A percentile compares a stretch with the other conserved stretches of the same genome.
Evolutionary conservation across 2,888 invertebrate species (phyloP).

Genomic region (Lepidochitona cinerea): DNA sequence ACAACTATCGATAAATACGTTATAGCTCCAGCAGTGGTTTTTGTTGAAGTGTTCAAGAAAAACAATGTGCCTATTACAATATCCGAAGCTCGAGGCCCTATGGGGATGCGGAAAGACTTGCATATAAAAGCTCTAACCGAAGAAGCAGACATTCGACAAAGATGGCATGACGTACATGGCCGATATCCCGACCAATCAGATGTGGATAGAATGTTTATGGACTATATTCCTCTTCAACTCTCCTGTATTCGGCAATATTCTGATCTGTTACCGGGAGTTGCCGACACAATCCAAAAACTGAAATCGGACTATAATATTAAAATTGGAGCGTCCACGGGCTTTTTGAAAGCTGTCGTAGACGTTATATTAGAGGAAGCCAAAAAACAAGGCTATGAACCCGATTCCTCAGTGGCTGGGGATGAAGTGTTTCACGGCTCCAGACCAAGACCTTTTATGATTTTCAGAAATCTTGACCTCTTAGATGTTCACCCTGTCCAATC

Average conservation of each 20-base stretch:
- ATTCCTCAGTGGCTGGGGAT: slow-evolving; percentile 67
- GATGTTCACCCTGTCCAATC: slow-evolving; percentile 66
- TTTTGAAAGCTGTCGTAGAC: slow-evolving; percentile 64
- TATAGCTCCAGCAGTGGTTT: slow-evolving; percentile 67
- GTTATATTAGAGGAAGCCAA: slow-evolving; percentile 58
- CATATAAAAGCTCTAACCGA: slow-evolving; percentile 65
- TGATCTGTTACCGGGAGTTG: slow-evolving; percentile 59
- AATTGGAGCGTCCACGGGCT: slow-evolving; percentile 67
- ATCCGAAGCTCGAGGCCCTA: slow-evolving; percentile 68
- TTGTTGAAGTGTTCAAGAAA: slow-evolving; percentile 61
- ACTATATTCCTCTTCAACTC: slow-evolving; percentile 68
- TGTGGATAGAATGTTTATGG: slow-evolving; percentile 66
- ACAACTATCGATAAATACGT: slow-evolving; percentile 71
- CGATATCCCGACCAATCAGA: slow-evolving; percentile 58
- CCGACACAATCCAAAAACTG: slow-evolving; percentile 50
- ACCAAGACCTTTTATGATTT: slow-evolving; percentile 71
- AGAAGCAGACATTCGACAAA: slow-evolving; percentile 49
- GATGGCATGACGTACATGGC: slow-evolving; percentile 63
- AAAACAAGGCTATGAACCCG: slow-evolving; percentile 67
- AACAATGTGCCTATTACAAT: slow-evolving; percentile 58
- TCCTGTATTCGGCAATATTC: slow-evolving; percentile 53
- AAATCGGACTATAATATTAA: slow-evolving; percentile 54
- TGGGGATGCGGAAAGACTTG: slow-evolving; percentile 69
- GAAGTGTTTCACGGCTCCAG: slow-evolving; percentile 67
- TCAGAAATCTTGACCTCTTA: slow-evolving; percentile 67